A percentile compares a stretch with the other conserved stretches of the same genome.
Conservation (phyloP, 2,113 vertebrate species). For the Ptyas mucosa region DNA sequence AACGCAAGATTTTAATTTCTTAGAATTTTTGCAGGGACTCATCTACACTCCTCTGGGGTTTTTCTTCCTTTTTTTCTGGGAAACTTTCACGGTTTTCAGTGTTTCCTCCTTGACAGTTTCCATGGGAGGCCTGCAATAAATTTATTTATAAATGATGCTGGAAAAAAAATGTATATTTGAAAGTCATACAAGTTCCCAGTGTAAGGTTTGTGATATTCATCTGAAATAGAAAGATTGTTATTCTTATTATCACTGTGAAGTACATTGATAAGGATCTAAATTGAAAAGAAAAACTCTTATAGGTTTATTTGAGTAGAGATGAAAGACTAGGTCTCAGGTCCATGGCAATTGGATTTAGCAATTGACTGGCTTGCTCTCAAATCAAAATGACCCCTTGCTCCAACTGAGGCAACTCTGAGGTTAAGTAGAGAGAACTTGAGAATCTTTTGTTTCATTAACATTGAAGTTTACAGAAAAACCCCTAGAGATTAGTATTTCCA, state of each 20-base stretch:
- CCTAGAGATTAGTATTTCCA: background rate
- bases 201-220: background rate
- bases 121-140: slow-evolving; percentile 33
- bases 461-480: background rate
- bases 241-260: background rate
- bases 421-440: background rate
- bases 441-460: background rate
- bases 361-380: background rate
- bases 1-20: slow-evolving; percentile 52
- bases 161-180: slow-evolving; percentile 49
- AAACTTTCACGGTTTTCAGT: slow-evolving; percentile 42
- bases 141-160: slow-evolving; percentile 50
- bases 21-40: slow-evolving; percentile 53
- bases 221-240: background rate
- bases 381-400: background rate
- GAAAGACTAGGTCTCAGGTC: background rate
- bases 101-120: slow-evolving; percentile 51
- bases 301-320: background rate
- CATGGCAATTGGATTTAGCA: background rate
- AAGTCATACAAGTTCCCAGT: background rate
- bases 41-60: slow-evolving; percentile 50
- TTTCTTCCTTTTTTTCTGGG: slow-evolving; percentile 35
- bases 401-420: background rate
- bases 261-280: background rate
- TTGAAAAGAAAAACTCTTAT: background rate